Base-by-base conservation (phyloP, 2,797 vertebrate species). In the Synanceia verrucosa region DNA sequence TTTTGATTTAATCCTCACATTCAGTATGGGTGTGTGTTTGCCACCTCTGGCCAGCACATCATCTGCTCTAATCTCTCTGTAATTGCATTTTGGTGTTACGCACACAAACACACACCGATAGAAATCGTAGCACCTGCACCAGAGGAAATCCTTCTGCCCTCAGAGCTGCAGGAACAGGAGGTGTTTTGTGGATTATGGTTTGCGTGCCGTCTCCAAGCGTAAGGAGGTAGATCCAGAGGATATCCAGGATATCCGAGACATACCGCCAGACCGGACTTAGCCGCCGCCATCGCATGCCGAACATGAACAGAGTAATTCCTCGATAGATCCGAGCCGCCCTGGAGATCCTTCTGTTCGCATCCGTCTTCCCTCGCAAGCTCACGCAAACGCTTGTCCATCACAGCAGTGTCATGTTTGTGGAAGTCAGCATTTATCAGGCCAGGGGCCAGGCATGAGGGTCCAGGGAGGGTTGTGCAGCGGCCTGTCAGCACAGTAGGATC, bases 361-460 rank as follows among this genome's bases (percentile, higher is more conserved):
- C 71, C 56, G 43, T 82, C 73, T 74, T 65, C 23, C 63, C 78
- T 37, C 8, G 12, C 53, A 23, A 29, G 52, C 46, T 21, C 56
- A 63, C 76, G 53, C 64, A 80, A 18, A 69, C 9, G 24, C 64
- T 29, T 76, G 76, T 78, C 76, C 71, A 78, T 89, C 81, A 85
- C 77, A 76, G 78, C 44, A 36, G 87, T 86, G 83, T 90, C 81
- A 69, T 81, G 80, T 91, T 94, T 91, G 87, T 74, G 65, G 57
- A 69, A 81, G 87, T 93, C 91, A 92, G 93, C 92, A 58, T 89
- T 92, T 93, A 84, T 91, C 86, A 83, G 85, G 68, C 84, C 74
- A 74, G 82, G 57, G 87, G 77, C 82, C 78, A 85, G 89, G 86
- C 86, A 55, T 60, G 33, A 75, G 76, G 72, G 79, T 81, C 88